phyloP scores from a whole-genome alignment of 2,113 vertebrate species.

The Ophthalmolycus amberensis region DNA sequence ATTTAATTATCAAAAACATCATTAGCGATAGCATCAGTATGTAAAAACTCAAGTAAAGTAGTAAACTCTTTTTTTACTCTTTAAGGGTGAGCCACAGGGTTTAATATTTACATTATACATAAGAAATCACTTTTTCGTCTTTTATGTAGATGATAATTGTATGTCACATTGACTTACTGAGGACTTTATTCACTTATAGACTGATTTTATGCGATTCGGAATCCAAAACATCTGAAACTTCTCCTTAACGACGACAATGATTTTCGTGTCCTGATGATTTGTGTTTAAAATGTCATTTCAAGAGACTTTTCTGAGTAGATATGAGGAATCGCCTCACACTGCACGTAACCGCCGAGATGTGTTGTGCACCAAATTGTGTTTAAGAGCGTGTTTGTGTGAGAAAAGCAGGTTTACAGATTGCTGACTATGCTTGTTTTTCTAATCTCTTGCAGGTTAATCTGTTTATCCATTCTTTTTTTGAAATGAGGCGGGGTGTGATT shows the following conservation, averaged over 20 bases:
- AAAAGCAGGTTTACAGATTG: conserved; percentile 50
- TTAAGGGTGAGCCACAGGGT: background rate
- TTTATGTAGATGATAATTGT: background rate
- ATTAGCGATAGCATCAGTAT: background rate
- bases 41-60: background rate
- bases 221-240: background rate
- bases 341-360: background rate
- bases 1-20: background rate
- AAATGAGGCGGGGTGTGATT: background rate
- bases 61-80: background rate
- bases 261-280: background rate
- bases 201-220: background rate
- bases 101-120: background rate
- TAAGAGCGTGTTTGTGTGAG: background rate
- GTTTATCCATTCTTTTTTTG: conserved; percentile 13
- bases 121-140: background rate
- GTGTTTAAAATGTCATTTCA: background rate
- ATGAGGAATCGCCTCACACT: background rate
- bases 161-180: background rate
- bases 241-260: background rate
- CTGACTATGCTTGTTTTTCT: conserved; percentile 36
- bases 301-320: background rate
- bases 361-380: background rate
- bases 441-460: conserved; percentile 39
- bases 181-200: background rate